Percentiles rank a stretch among this genome's conserved stretches.
phyloP scores from a whole-genome alignment of 2,888 invertebrate genomes.

The Hemicrepidius hirtus region DNA sequence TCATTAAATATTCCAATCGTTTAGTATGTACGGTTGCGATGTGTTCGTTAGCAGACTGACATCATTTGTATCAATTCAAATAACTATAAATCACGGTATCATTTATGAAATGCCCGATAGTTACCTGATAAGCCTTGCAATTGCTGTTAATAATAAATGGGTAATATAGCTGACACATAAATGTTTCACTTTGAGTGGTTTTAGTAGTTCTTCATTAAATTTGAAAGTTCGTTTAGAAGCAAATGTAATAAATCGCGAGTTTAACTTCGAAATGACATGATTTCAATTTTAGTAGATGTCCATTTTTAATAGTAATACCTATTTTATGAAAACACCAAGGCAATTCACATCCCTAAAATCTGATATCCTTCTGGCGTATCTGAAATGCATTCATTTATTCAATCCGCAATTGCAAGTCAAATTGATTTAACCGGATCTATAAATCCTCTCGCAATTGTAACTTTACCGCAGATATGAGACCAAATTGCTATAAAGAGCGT shows the following conservation, averaged over 20 bases:
- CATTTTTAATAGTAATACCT: background rate
- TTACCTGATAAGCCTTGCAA: slow-evolving; percentile 39
- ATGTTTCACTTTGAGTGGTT: slow-evolving; percentile 26
- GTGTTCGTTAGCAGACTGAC: slow-evolving; percentile 39
- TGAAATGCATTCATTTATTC: slow-evolving; percentile 38
- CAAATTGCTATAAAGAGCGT: slow-evolving; percentile 26
- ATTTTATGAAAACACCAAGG: slow-evolving; percentile 2
- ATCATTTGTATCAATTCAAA: slow-evolving; percentile 46
- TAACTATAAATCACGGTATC: slow-evolving; percentile 36
- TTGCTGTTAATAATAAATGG: slow-evolving; percentile 27
- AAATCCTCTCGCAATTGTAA: slow-evolving; percentile 32
- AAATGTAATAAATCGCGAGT: slow-evolving; percentile 14
- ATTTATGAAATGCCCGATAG: slow-evolving; percentile 30
- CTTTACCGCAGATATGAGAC: slow-evolving; percentile 20
- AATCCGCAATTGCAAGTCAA: slow-evolving; percentile 46
- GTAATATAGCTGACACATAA: slow-evolving; percentile 29
- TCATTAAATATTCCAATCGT: slow-evolving; percentile 38
- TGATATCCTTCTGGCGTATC: slow-evolving; percentile 33
- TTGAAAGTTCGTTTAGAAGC: background rate
- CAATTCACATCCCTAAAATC: background rate
- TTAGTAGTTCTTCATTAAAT: slow-evolving; percentile 31
- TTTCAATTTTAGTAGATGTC: background rate
- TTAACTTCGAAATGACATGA: background rate
- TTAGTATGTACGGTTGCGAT: slow-evolving; percentile 26
- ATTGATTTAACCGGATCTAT: slow-evolving; percentile 48